Conservation (phyloP, 2,113 vertebrate species). For the Brachirus orientalis region DNA sequence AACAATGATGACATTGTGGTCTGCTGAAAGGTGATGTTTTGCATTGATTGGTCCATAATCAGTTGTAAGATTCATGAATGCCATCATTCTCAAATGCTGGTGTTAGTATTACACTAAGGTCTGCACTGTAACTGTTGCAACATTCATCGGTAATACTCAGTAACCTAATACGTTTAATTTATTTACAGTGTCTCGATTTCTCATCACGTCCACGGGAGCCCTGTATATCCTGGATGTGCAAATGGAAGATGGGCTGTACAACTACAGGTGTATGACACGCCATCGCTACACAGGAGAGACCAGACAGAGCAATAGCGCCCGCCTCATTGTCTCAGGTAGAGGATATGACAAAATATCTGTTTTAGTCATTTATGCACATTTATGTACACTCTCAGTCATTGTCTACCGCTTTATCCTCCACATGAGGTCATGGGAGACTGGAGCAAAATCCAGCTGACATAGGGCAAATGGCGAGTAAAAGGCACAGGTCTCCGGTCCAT, state of each 20-base stretch:
- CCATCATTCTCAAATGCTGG: background rate
- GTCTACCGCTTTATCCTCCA: too few relatives aligned
- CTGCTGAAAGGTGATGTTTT: too few relatives aligned
- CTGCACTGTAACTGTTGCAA: background rate
- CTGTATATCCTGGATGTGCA: conserved; percentile 99
- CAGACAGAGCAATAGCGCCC: conserved; percentile 97
- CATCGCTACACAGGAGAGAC: conserved; percentile 98
- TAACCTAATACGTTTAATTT: background rate
- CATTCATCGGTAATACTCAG: background rate
- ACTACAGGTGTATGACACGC: conserved; percentile 97
- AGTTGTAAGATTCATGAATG: too few relatives aligned
- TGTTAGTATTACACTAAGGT: too few relatives aligned
- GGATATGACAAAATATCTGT: background rate
- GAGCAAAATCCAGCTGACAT: too few relatives aligned
- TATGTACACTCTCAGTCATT: too few relatives aligned
- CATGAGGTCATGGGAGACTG: too few relatives aligned
- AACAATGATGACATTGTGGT: too few relatives aligned
- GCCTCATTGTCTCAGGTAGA: conserved; percentile 96
- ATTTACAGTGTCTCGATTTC: conserved; percentile 94
- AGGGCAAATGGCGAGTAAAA: too few relatives aligned
- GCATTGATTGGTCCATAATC: too few relatives aligned
- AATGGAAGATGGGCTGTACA: conserved; percentile 98
- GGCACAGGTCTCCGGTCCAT: too few relatives aligned
- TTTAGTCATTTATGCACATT: background rate
- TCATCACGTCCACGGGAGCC: conserved; percentile 98